Percentiles rank a stretch among this genome's conserved stretches.
phyloP scores from a whole-genome alignment of 2,113 vertebrate genomes.

The Chaetorhynchus papuensis region DNA sequence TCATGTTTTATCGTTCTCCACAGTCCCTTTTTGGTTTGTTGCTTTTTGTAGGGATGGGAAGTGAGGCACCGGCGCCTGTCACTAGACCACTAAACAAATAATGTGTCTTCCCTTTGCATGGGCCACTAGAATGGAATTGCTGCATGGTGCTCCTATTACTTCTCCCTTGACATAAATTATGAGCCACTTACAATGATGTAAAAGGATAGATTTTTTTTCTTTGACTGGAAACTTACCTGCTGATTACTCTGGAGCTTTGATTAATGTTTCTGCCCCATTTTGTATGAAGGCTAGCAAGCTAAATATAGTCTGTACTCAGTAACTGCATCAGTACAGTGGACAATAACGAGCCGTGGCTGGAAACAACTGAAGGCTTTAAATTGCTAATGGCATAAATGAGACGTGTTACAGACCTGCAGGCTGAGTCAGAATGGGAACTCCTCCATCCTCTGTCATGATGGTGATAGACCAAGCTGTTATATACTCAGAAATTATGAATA shows the following conservation, averaged over 20 bases:
- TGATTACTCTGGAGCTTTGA: slow-evolving; percentile 62
- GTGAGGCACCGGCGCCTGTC: background rate
- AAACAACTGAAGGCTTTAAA: background rate
- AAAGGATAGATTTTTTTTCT: slow-evolving; percentile 4
- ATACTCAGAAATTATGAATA: background rate
- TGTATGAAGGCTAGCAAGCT: slow-evolving; percentile 12
- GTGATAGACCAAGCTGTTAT: background rate
- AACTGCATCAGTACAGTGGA: background rate
- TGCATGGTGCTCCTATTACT: background rate
- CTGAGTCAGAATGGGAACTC: background rate
- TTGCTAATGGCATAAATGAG: background rate
- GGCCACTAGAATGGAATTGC: slow-evolving; percentile 18
- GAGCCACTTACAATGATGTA: slow-evolving; percentile 28
- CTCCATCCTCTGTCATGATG: background rate
- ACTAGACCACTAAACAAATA: background rate
- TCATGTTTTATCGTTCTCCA: background rate
- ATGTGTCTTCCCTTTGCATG: background rate
- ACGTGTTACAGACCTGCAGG: background rate
- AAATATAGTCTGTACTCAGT: slow-evolving; percentile 35
- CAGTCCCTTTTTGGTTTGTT: background rate
- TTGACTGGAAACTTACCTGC: slow-evolving; percentile 53
- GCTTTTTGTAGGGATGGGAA: background rate
- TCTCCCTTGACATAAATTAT: slow-evolving; percentile 14
- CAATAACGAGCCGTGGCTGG: background rate
- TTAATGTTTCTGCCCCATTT: slow-evolving; percentile 50